phyloP scores from a whole-genome alignment of 2,113 vertebrate species.

The Athene noctua region DNA sequence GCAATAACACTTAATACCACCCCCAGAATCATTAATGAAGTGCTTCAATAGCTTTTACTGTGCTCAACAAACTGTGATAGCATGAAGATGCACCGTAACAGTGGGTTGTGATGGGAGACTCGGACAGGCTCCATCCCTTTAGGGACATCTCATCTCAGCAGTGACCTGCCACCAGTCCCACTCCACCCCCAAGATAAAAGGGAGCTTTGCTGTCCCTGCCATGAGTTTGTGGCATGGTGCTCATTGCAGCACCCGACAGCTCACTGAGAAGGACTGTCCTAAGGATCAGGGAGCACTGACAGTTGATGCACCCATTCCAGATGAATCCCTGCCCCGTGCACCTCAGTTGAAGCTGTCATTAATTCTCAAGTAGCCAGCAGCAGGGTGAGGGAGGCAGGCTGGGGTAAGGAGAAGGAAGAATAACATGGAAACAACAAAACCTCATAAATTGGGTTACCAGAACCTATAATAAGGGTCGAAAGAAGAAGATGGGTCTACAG shows the following conservation, averaged over 20 bases:
- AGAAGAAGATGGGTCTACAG: background rate
- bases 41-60: conserved; percentile 52
- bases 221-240: background rate
- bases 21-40: conserved; percentile 54
- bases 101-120: fast-evolving
- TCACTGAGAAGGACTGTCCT: background rate
- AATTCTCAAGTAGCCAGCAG: background rate
- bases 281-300: background rate
- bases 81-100: background rate
- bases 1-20: conserved; percentile 43
- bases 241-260: fast-evolving
- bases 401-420: background rate
- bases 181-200: background rate
- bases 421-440: background rate
- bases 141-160: background rate
- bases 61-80: conserved; percentile 10
- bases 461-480: background rate
- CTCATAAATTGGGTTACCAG: background rate
- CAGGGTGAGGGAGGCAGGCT: background rate
- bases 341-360: background rate
- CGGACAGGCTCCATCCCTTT: fast-evolving
- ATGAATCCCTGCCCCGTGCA: background rate
- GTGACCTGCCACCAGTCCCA: background rate
- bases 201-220: background rate
- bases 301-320: background rate